Evolutionary conservation across 2,113 vertebrate species (phyloP).

Genomic region (Sula dactylatra): DNA sequence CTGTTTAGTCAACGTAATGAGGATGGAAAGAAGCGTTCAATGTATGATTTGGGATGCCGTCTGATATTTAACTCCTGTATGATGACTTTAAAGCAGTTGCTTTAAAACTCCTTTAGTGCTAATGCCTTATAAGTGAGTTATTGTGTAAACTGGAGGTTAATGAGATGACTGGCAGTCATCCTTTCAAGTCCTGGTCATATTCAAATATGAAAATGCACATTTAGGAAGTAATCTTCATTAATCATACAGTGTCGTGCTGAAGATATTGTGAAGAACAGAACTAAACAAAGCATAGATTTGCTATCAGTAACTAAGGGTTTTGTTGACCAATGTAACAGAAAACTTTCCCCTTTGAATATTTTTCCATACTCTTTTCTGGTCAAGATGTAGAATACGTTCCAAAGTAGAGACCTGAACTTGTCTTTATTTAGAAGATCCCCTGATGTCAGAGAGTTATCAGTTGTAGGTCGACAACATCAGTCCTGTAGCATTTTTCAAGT

Average conservation of each 20-base stretch:
- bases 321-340: not conserved
- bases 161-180: not conserved
- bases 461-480: not conserved
- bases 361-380: not conserved
- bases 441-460: not conserved
- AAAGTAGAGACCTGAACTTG: not conserved
- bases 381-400: not conserved
- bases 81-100: not conserved
- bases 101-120: not conserved
- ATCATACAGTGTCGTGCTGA: not conserved
- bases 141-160: not conserved
- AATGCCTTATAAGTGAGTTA: not conserved
- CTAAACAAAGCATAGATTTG: not conserved
- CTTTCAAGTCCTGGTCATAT: not conserved
- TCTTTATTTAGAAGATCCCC: not conserved
- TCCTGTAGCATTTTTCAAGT: not conserved
- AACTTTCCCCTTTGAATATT: not conserved
- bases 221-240: not conserved
- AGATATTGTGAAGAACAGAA: not conserved
- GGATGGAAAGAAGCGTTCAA: not conserved
- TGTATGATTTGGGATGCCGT: not conserved
- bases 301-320: not conserved
- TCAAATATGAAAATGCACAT: not conserved
- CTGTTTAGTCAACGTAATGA: not conserved
- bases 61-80: not conserved